Percentiles rank a stretch among this genome's conserved stretches.
Conservation (phyloP, 2,797 vertebrate species). For the Chaenodraco wilsoni region DNA sequence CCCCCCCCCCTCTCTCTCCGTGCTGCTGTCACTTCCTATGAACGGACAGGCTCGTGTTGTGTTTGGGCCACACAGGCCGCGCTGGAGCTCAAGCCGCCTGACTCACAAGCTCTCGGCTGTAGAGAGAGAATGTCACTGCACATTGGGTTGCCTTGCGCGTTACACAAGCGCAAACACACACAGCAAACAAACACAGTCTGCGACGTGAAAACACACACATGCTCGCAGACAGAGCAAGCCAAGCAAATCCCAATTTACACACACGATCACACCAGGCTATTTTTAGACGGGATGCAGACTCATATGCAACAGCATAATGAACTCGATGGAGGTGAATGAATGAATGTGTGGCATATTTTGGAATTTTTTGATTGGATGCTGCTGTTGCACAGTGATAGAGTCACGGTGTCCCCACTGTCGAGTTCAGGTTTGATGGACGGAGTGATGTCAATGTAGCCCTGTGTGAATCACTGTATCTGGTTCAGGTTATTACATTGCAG, state of each 20-base stretch:
- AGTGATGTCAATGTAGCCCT: constrained; percentile 8
- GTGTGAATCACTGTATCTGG: neutral
- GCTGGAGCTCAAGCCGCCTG: constrained; percentile 62
- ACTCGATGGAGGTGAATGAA: constrained; percentile 38
- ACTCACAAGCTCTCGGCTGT: constrained; percentile 72
- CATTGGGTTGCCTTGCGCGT: constrained; percentile 61
- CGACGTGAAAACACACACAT: constrained; percentile 2
- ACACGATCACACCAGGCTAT: constrained; percentile 44
- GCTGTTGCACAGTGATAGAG: constrained; percentile 14
- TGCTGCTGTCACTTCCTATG: constrained; percentile 61
- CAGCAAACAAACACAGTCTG: constrained; percentile 24
- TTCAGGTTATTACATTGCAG: neutral
- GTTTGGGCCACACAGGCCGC: constrained; percentile 52
- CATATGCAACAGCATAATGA: constrained; percentile 33
- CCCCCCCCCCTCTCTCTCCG: neutral
- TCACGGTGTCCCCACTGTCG: constrained; percentile 10
- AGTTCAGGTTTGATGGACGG: neutral
- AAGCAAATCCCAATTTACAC: constrained; percentile 42
- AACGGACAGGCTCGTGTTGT: constrained; percentile 48
- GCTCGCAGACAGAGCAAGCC: constrained; percentile 21
- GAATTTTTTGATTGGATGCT: constrained; percentile 24
- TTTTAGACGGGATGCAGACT: constrained; percentile 52
- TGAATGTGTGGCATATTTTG: constrained; percentile 30
- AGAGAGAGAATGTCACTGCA: constrained; percentile 77
- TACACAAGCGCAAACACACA: constrained; percentile 31